Percentiles rank a stretch among this genome's conserved stretches.
These are phyloP conservation scores for Spialia ferax DNA, from an alignment of 2,888 invertebrate species.

Conservation along the genomic window DNA sequence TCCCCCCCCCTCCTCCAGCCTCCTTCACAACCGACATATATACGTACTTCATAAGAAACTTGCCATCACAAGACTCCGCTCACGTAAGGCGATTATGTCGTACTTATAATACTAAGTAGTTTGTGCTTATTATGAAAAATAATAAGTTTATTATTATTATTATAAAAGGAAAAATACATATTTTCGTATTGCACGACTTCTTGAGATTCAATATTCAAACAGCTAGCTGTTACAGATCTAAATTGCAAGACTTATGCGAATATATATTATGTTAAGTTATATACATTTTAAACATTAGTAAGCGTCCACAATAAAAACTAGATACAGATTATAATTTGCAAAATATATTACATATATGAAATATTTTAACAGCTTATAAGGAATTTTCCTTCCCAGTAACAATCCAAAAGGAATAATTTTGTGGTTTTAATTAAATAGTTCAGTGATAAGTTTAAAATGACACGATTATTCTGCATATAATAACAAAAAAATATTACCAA, in stretches of 20 bases:
- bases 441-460: too few species aligned
- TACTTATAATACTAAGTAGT: conserved; percentile 18
- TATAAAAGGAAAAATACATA: conserved; percentile 1
- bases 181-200: conserved; percentile 10
- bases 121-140: conserved; percentile 8
- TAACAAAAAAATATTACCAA: too few species aligned
- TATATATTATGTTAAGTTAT: too few species aligned
- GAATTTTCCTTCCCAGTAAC: too few species aligned
- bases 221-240: conserved; percentile 3
- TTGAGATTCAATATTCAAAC: conserved; percentile 22
- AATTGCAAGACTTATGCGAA: not conserved
- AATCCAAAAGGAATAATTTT: too few species aligned
- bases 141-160: not conserved
- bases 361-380: too few species aligned
- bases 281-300: too few species aligned
- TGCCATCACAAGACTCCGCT: conserved; percentile 62
- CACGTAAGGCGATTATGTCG: conserved; percentile 10
- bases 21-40: conserved; percentile 56
- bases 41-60: conserved; percentile 76
- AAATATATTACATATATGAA: too few species aligned
- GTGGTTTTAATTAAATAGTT: too few species aligned
- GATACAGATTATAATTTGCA: too few species aligned
- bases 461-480: too few species aligned
- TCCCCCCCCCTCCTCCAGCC: conserved; percentile 48
- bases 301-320: too few species aligned